phyloP scores from a whole-genome alignment of 2,888 invertebrate genomes.

The Leptopterna dolabrata region DNA sequence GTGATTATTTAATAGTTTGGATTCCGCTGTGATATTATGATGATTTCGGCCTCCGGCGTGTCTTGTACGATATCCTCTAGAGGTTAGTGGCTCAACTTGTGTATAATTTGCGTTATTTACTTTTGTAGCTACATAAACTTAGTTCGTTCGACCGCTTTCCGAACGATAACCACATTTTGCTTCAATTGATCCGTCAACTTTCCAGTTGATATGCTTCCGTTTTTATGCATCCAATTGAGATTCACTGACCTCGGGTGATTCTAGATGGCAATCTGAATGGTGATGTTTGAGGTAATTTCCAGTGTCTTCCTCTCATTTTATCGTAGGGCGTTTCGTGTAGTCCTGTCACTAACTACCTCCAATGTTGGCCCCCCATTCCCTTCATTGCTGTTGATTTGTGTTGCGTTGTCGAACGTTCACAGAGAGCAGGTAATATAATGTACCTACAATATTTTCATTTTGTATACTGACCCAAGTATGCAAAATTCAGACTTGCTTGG shows the following conservation, averaged over 20 bases:
- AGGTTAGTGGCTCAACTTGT: slow-evolving; percentile 27
- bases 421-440: no score
- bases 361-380: neutral
- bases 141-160: neutral
- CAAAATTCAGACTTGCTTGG: no score
- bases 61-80: neutral
- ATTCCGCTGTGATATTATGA: neutral
- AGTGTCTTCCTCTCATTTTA: neutral
- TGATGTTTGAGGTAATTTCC: slow-evolving; percentile 15
- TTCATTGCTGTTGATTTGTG: no score
- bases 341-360: neutral
- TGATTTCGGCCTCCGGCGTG: slow-evolving; percentile 28
- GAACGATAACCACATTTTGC: neutral
- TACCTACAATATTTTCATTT: no score
- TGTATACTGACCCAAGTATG: no score
- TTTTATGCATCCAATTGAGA: neutral
- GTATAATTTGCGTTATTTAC: neutral
- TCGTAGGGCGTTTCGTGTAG: neutral
- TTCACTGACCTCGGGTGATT: slow-evolving; percentile 42
- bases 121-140: neutral
- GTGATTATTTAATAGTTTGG: neutral
- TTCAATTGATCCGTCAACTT: neutral
- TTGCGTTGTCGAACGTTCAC: no score
- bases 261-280: slow-evolving; percentile 17
- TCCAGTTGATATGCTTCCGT: neutral